Evolutionary conservation across 2,113 vertebrate genomes (phyloP), one percentile per base, ranked within the genome.

Genomic region (Tupaia chinensis): DNA sequence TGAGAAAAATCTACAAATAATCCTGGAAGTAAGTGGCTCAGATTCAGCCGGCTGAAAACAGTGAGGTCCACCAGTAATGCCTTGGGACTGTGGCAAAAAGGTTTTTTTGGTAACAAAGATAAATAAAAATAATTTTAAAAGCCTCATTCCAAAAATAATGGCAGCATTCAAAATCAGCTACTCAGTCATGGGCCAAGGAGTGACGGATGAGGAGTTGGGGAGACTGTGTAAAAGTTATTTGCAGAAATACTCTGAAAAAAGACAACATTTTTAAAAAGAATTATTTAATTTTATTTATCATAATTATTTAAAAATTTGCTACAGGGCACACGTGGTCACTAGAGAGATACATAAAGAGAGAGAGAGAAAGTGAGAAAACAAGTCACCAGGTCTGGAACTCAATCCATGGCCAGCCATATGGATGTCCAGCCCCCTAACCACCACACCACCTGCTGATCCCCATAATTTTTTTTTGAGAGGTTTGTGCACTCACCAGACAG

Each of bases 101-200:
- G 83, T 91, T 94, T 77, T 77, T 70, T 87, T 93, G 65, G 66
- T 34, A 78, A 94, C 83, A 70, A 93, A 66, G 89, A 79, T 32
- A 77, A 91, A 63, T 76, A 77, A 72, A 77, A 54, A 5, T 23
- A 54, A 14, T 60, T 14, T 60, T 60, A 60, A 60, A 60, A 44
- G 44, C 44, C 32, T 65, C 27, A 79, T 88, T 94, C 61, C 93
- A 83, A 60, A 66, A 88, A 89, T 44, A 60, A 54, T 34, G 72
- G 56, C 44, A 73, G 66, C 9, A 22, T 82, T 54, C 77, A 56
- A 83, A 66, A 34, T 78, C 11, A 65, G 25, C 34, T 72, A 5
- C 78, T 94, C 32, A 72, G 78, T 25, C 22, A 32, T 53, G 58
- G 78, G 20, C 5, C 11, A 65, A 83, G 15, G 83, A 53, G 32